Base-by-base conservation (phyloP, 2,888 invertebrate species). In the Apodemia zela region DNA sequence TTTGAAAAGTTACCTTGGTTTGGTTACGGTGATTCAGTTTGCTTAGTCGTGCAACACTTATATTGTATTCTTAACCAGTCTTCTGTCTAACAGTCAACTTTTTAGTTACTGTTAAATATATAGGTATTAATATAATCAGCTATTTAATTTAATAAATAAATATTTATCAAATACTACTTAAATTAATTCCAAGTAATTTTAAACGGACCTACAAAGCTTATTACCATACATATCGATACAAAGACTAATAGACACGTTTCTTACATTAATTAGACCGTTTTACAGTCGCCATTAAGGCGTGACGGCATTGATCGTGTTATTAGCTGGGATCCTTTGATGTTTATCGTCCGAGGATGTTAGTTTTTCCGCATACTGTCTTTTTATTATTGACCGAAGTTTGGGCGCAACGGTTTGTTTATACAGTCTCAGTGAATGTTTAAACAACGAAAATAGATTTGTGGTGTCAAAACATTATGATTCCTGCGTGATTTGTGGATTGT, bases 351-450 rank as follows among this genome's bases (percentile, higher is more conserved):
- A 89, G 90, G 90, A 90, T 91, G 91, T 91, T 91, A 90, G 90
- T 91, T 90, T 90, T 90, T 89, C 90, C 89, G 88, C 89, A 88
- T 88, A 47, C 47, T 47, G 87, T 84, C 87, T 90, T 90, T 90
- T 91, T 90, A 89, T 89, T 85, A 89, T 90, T 89, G 89, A 84
- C 84, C 81, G 87, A 89, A 89, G 89, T 89, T 90, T 86, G 90
- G 90, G 87, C 87, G 82, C 82, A 76, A 80, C 79, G 78, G 85
- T 82, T 80, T 90, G 89, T 91, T 90, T 91, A 90, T 69, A 87
- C 86, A 87, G 81, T 78, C 87, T 80, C 78, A 79, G 77, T 80
- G 77, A 71, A 79, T 78, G 82, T 74, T 79, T 80, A 77, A 75
- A 73, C 42, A 78, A 81, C 78, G 72, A 80, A 90, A 90, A 90